Conservation (phyloP, 2,113 vertebrate species). For the Forbesichthys agassizii region DNA sequence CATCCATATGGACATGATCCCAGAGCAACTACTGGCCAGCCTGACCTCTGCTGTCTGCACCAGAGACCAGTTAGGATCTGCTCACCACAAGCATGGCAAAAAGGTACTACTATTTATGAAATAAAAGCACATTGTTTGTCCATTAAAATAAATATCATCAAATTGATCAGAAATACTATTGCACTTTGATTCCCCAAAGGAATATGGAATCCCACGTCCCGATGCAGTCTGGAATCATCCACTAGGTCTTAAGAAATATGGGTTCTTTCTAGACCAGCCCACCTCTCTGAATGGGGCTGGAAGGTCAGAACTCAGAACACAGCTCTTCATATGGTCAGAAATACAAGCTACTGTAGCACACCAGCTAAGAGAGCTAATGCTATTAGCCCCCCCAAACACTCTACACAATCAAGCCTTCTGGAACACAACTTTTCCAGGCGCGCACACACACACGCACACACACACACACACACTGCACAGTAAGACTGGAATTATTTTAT, state of each 20-base stretch:
- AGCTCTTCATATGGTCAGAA: not conserved
- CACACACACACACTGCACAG: too few species aligned
- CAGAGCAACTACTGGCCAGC: conserved; percentile 79
- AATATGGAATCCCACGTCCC: conserved; percentile 57
- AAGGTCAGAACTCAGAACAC: conserved; percentile 74
- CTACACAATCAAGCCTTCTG: not conserved
- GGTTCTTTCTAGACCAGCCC: conserved; percentile 82
- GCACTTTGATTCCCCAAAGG: conserved; percentile 61
- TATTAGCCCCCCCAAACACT: not conserved
- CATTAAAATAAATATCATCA: not conserved
- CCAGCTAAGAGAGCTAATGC: too few species aligned
- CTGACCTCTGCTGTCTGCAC: conserved; percentile 70
- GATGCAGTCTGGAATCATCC: conserved; percentile 86
- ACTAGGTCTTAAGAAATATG: conserved; percentile 77
- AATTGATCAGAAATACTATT: conserved; percentile 21
- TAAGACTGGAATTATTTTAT: too few species aligned
- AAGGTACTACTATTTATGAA: conserved; percentile 40
- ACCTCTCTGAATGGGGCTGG: conserved; percentile 81
- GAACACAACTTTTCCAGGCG: not conserved
- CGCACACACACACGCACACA: not conserved
- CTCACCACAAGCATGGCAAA: conserved; percentile 48
- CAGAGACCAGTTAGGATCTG: conserved; percentile 47
- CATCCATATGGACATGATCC: conserved; percentile 66
- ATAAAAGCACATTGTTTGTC: not conserved
- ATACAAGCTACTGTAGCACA: not conserved